Evolutionary conservation across 2,113 vertebrate species (phyloP).

Genomic region (Tichodroma muraria): DNA sequence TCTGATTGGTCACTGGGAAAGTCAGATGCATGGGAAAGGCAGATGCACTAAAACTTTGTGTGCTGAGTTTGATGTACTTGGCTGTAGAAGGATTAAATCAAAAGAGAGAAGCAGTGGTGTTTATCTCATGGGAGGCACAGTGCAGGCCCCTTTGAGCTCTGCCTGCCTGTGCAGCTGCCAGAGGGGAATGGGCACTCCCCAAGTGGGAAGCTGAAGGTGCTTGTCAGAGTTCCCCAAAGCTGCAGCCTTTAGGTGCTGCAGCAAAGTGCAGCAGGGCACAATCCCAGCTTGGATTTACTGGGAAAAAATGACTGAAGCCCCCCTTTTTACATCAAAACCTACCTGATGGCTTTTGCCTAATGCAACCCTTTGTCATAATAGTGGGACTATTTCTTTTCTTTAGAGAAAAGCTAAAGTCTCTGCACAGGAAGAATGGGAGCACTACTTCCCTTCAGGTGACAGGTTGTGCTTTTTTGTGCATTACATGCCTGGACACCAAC

Average conservation of each 20-base stretch:
- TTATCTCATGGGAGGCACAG: too few relatives aligned
- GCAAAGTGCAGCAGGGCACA: background rate
- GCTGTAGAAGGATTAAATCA: background rate
- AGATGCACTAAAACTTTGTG: background rate
- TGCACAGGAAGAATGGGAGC: background rate
- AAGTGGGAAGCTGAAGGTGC: background rate
- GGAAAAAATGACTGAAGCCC: background rate
- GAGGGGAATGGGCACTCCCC: rapidly evolving
- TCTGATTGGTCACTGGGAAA: background rate
- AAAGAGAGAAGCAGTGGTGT: background rate
- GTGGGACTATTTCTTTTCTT: background rate
- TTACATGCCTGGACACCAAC: background rate
- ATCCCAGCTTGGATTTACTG: background rate
- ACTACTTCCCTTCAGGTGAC: background rate
- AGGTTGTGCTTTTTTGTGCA: background rate
- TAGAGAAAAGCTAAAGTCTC: background rate
- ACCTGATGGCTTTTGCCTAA: background rate
- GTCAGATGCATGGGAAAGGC: background rate
- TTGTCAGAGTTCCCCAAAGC: background rate
- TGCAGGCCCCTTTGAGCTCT: background rate
- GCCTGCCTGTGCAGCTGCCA: rapidly evolving
- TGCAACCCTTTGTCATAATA: background rate
- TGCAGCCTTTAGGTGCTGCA: background rate
- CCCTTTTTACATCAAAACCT: background rate
- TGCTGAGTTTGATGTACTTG: background rate